Evolutionary conservation across 2,797 vertebrate genomes (phyloP), one percentile per base, ranked within the genome.

Genomic region (Acanthopagrus latus): DNA sequence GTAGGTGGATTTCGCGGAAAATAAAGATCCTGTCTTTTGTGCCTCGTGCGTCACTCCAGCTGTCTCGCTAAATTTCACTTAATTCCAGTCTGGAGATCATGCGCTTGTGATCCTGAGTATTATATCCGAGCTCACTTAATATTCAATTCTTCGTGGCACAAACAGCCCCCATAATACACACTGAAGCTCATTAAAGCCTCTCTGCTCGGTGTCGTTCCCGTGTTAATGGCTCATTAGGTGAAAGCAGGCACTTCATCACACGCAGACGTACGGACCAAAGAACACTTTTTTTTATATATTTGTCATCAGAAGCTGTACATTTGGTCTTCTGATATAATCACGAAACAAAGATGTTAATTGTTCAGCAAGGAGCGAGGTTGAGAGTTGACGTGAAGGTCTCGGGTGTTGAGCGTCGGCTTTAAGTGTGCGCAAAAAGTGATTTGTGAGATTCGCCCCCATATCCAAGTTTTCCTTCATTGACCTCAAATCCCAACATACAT

Each of bases 61-160:
- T 57, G 56, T 82, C 81, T 79, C 13, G 38, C 64, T 68, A 65
- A 86, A 85, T 86, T 76, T 83, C 79, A 75, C 52, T 72, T 85
- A 51, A 88, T 86, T 88, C 80, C 65, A 80, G 25, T 43, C 38
- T 54, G 69, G 66, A 69, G 50, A 69, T 16, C 65, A 23, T 52
- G 13, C 58, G 29, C 50, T 64, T 69, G 60, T 23, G 3, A 71
- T 64, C 11, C 12, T n/a, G 55, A 16, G 54, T 29, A 74, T 76
- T 48, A 51, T 23, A 81, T 64, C 47, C 18, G 20, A 58, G 59
- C 54, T 78, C 60, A 47, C n/a, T 80, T 18, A 20, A 65, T 66
- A 80, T 63, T 63, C 48, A 46, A 1, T 54, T 76, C 57, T 72
- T 58, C 54, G 44, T 10, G 44, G 52, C 41, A 47, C 14, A 64